A percentile compares a stretch with the other conserved stretches of the same genome.
Conservation (phyloP, 2,888 invertebrate genomes). For the Serrognathus titanus region DNA sequence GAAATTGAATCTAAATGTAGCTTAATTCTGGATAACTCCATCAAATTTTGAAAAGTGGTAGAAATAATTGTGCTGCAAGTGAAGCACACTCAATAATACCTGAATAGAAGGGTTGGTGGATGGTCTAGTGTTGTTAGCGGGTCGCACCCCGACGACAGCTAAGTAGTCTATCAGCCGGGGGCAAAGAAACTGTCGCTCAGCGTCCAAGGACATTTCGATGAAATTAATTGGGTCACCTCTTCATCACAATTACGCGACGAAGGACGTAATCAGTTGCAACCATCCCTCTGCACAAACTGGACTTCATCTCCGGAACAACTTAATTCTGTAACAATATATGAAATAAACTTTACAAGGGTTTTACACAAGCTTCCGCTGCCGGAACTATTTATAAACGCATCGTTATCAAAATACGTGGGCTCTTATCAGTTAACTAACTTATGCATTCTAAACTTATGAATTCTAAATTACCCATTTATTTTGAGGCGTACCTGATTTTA, state of each 20-base stretch:
- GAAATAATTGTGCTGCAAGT: too few species aligned
- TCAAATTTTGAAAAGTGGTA: too few species aligned
- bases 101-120: constrained; percentile 74
- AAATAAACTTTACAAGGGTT: not conserved
- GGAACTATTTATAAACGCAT: not conserved
- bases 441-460: too few species aligned
- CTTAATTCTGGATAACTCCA: too few species aligned
- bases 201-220: constrained; percentile 51
- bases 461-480: too few species aligned
- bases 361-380: not conserved
- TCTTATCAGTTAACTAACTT: not conserved
- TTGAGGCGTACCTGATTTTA: too few species aligned
- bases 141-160: constrained; percentile 91
- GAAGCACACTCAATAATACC: constrained; percentile 49
- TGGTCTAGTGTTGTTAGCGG: constrained; percentile 61
- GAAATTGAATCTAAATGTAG: too few species aligned
- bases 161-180: constrained; percentile 93
- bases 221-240: constrained; percentile 38
- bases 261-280: not conserved
- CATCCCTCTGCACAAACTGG: not conserved
- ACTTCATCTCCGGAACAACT: constrained; percentile 5
- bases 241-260: constrained; percentile 12
- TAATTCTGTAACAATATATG: constrained; percentile 9
- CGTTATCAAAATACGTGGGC: not conserved
- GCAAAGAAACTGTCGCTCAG: constrained; percentile 77